Evolutionary conservation across 2,113 vertebrate genomes (phyloP).

Genomic region (Balaeniceps rex): DNA sequence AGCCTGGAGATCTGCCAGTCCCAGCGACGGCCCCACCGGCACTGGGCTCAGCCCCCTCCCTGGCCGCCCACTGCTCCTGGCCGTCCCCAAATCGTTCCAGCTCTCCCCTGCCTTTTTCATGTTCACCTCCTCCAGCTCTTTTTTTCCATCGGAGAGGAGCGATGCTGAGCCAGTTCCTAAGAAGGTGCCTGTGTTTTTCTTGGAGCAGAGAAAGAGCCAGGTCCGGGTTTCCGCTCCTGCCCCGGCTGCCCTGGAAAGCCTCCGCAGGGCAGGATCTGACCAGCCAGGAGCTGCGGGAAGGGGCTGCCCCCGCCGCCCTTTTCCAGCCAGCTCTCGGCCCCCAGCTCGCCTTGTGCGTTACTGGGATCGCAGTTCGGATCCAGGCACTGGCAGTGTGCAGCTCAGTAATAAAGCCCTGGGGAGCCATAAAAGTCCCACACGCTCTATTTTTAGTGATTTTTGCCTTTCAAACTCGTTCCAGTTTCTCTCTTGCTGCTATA

Average conservation of each 20-base stretch:
- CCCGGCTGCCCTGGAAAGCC: not conserved
- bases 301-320: not conserved
- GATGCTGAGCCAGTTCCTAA: not conserved
- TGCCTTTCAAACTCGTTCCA: not conserved
- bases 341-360: rapidly evolving
- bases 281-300: not conserved
- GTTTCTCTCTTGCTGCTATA: not conserved
- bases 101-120: not conserved
- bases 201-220: not conserved
- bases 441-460: not conserved
- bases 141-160: not conserved
- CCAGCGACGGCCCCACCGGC: rapidly evolving
- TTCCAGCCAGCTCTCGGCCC: not conserved
- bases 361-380: not conserved
- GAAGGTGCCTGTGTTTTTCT: not conserved
- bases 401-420: not conserved
- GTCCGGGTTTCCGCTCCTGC: not conserved
- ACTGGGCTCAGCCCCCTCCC: not conserved
- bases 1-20: not conserved
- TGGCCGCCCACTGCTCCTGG: not conserved
- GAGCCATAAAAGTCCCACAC: not conserved
- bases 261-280: not conserved
- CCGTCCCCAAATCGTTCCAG: not conserved
- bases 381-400: not conserved
- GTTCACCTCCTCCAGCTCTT: not conserved